Base-by-base conservation (phyloP, 30 jellyfish, hydroid and myxozoan species). In the Pelagia noctiluca region DNA sequence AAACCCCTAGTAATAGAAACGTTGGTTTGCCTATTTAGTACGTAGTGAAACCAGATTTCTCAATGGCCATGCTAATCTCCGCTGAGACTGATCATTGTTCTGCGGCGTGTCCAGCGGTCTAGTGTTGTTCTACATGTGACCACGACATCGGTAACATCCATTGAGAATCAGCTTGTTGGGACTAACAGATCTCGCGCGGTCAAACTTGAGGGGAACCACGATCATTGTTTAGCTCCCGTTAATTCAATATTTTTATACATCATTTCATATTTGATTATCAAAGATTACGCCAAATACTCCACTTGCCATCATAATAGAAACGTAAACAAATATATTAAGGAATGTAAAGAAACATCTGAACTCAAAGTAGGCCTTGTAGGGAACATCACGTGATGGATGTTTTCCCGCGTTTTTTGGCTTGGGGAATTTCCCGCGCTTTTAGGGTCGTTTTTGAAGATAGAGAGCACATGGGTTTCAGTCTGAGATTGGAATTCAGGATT, bases 201-300 rank as follows among this genome's bases (percentile, higher is more conserved):
- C 35, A 49, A 65, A 48, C 76, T 37, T 82, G 92, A 70, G 92
- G 86, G 62, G 80, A 82, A 60, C 86, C 86, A 61, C 92, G 69
- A 57, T 64, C 72, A 69, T 82, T 82, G 92, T 82, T 82, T 42
- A 16, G 8, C 12, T 19, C 12, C 68, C 68, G 68, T 52, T 52
- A 52, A 52, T 52, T 52, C 68, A 19, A 8, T 52, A 52, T 52
- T 10, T 52, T 2, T 52, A 8, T 52, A 52, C 16, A 52, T 52
- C 30, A 10, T 52, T 52, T 52, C 26, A 52, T 19, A 52, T 4
- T 52, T 52, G 30, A 52, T 52, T 52, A 52, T 19, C 68, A 19
- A 52, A 10, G 12, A 19, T 52, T 19, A 52, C 21, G 2, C 21
- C 7, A 25, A 52, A 30, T 19, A 52, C 68, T 10, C 68, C 68